phyloP scores from a whole-genome alignment of 2,888 invertebrate genomes.

The Polia nebulosa region DNA sequence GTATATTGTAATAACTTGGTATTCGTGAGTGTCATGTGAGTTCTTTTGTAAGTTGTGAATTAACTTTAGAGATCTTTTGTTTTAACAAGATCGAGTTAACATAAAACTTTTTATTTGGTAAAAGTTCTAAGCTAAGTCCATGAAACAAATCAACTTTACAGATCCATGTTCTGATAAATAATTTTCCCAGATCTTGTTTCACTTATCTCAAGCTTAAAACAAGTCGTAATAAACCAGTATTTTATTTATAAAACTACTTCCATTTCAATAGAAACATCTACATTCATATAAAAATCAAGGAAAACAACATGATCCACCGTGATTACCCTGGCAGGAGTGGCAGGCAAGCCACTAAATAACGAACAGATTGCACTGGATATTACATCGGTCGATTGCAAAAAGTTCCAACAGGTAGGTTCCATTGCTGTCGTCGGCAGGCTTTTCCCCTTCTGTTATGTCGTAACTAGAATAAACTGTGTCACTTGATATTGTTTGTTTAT shows the following conservation, averaged over 20 bases:
- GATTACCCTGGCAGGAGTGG: slow-evolving; percentile 31
- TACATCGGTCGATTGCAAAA: slow-evolving; percentile 52
- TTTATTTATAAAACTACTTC: neutral
- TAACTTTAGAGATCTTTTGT: neutral
- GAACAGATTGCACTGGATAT: slow-evolving; percentile 46
- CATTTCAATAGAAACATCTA: slow-evolving; percentile 23
- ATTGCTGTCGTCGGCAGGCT: slow-evolving; percentile 47
- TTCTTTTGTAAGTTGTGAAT: too few relatives aligned
- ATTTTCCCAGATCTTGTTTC: neutral
- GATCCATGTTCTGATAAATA: neutral
- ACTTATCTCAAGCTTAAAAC: neutral
- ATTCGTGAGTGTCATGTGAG: neutral
- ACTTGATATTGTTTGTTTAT: slow-evolving; percentile 54
- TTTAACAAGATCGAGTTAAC: neutral
- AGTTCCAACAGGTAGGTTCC: slow-evolving; percentile 50
- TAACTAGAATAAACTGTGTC: slow-evolving; percentile 53
- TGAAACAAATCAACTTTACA: neutral
- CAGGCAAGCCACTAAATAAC: slow-evolving; percentile 41
- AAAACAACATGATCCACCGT: slow-evolving; percentile 19
- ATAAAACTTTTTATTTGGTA: neutral
- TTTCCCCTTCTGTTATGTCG: slow-evolving; percentile 25
- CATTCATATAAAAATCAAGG: slow-evolving; percentile 15
- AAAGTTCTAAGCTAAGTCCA: neutral
- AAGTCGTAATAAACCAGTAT: neutral
- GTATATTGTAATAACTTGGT: neutral